phyloP scores from a whole-genome alignment of 1,140 invertebrate species.

The Drosophila tristis region DNA sequence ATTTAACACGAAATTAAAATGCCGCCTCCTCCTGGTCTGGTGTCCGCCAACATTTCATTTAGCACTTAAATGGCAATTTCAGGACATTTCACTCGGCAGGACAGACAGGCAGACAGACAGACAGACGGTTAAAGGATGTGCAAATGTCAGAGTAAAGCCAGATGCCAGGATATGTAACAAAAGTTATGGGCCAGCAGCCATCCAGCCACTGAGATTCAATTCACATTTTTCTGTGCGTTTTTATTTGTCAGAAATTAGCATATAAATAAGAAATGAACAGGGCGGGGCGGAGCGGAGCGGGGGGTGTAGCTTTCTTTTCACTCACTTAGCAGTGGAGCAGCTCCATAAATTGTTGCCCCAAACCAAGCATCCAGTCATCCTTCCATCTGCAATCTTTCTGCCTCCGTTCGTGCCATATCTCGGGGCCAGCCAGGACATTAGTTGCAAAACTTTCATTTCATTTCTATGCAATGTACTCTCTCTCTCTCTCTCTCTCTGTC shows the following conservation, averaged over 20 bases:
- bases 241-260: constrained; percentile 3
- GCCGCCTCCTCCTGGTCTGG: constrained; percentile 1
- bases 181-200: no score
- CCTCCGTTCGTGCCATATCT: constrained; percentile 25
- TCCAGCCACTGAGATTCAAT: neutral
- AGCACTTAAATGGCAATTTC: constrained; percentile 78
- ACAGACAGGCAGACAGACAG: constrained; percentile 10
- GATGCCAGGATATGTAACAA: no score
- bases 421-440: constrained; percentile 35
- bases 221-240: neutral
- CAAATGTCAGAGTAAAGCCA: no score
- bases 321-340: constrained; percentile 33
- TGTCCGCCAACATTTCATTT: constrained; percentile 45
- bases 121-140: no score
- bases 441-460: constrained; percentile 66
- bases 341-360: constrained; percentile 40
- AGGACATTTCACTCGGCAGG: constrained; percentile 45
- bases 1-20: constrained; percentile 79
- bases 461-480: constrained; percentile 48
- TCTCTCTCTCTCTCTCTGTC: no score
- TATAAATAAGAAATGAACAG: constrained; percentile 1
- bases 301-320: constrained; percentile 13
- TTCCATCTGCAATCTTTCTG: neutral
- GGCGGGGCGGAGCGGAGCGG: neutral
- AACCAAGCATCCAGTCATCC: neutral